phyloP scores from a whole-genome alignment of 2,888 invertebrate genomes.

The Volucella bombylans region DNA sequence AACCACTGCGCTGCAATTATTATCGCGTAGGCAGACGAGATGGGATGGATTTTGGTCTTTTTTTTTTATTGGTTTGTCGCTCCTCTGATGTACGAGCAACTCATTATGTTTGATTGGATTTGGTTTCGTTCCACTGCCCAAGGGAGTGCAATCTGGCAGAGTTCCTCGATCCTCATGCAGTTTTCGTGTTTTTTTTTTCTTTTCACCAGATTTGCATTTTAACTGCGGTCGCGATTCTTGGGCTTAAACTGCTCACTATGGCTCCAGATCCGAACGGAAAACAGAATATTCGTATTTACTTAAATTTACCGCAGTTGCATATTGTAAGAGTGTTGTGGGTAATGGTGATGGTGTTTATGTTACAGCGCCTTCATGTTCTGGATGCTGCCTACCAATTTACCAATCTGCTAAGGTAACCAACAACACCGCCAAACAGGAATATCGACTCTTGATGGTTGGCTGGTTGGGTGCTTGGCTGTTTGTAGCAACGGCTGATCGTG shows the following conservation, averaged over 20 bases:
- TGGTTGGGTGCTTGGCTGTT: not conserved
- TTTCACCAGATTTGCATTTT: slow-evolving; percentile 64
- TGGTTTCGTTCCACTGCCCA: slow-evolving; percentile 55
- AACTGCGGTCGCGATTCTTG: slow-evolving; percentile 16
- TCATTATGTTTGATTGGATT: slow-evolving; percentile 69
- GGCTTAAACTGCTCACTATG: slow-evolving; percentile 76
- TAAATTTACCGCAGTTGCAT: slow-evolving; percentile 37
- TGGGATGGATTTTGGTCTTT: slow-evolving; percentile 50
- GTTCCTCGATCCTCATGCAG: slow-evolving; percentile 33
- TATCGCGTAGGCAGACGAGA: slow-evolving; percentile 68
- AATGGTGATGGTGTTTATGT: slow-evolving; percentile 46
- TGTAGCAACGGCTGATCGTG: slow-evolving; percentile 56
- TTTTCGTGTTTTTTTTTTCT: slow-evolving; percentile 9
- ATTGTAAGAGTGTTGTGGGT: slow-evolving; percentile 21
- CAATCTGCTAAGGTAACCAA: not conserved
- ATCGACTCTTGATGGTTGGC: slow-evolving; percentile 49
- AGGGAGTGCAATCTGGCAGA: slow-evolving; percentile 58
- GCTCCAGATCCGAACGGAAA: slow-evolving; percentile 74
- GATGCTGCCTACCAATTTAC: slow-evolving; percentile 22
- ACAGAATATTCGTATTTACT: slow-evolving; percentile 64
- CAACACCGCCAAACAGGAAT: slow-evolving; percentile 51
- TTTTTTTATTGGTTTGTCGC: slow-evolving; percentile 16
- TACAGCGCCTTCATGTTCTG: slow-evolving; percentile 54
- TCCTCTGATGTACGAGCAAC: slow-evolving; percentile 49
- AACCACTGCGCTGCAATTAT: slow-evolving; percentile 66